phyloP scores from a whole-genome alignment of 2,113 vertebrate species.

The Neotoma lepida region DNA sequence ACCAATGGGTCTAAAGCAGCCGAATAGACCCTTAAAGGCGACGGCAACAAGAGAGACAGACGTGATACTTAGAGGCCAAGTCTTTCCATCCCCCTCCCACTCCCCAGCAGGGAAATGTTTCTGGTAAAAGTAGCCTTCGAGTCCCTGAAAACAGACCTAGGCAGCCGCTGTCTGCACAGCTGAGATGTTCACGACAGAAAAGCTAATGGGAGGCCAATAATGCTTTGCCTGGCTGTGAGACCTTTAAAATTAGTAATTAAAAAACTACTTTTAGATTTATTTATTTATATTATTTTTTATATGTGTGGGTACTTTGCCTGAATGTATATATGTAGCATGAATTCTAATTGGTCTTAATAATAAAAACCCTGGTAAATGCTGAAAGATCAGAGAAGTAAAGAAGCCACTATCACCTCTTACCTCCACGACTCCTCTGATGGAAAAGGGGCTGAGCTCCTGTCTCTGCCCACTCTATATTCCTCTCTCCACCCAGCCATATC shows the following conservation, averaged over 20 bases:
- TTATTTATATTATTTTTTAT: neutral
- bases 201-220: too few species aligned
- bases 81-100: too few species aligned
- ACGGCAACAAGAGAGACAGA: neutral
- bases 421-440: too few species aligned
- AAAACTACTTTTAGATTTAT: neutral
- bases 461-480: too few species aligned
- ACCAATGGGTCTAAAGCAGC: neutral
- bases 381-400: too few species aligned
- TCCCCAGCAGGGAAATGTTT: neutral
- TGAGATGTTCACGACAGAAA: neutral
- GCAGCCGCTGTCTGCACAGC: neutral
- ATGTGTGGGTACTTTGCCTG: neutral
- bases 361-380: too few species aligned
- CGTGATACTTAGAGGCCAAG: neutral
- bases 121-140: neutral
- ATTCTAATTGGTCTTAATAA: too few species aligned
- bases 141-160: neutral
- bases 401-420: too few species aligned
- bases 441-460: too few species aligned
- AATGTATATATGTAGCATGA: neutral
- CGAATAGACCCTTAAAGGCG: neutral
- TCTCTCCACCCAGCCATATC: too few species aligned
- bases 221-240: neutral
- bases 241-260: neutral